phyloP scores from a whole-genome alignment of 2,888 invertebrate species.

The Coecobrya sp. region DNA sequence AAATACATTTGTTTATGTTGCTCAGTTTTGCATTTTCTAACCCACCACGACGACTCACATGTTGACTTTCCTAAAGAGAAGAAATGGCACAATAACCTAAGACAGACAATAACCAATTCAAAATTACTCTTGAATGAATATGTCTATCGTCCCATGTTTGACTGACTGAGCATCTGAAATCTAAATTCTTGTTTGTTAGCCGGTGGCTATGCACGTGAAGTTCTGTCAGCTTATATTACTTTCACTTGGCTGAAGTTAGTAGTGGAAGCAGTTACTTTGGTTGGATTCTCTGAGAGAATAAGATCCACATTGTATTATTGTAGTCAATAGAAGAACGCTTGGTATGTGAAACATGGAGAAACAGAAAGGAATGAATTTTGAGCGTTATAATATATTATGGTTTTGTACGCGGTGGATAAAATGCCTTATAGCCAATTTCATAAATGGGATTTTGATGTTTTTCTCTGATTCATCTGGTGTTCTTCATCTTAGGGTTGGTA shows the following conservation, averaged over 20 bases:
- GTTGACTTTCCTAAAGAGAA: slow-evolving; percentile 24
- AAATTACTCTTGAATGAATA: slow-evolving; percentile 38
- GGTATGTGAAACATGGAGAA: not conserved
- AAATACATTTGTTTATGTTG: slow-evolving; percentile 9
- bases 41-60: not conserved
- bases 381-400: slow-evolving; percentile 44
- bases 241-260: slow-evolving; percentile 50
- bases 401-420: slow-evolving; percentile 71
- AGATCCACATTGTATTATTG: not conserved
- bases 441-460: slow-evolving; percentile 86
- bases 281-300: not conserved
- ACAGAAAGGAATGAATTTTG: slow-evolving; percentile 43
- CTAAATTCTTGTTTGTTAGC: slow-evolving; percentile 35
- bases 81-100: not conserved
- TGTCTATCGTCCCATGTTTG: slow-evolving; percentile 16
- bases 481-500: slow-evolving; percentile 40
- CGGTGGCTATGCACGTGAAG: slow-evolving; percentile 59
- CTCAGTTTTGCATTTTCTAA: not conserved
- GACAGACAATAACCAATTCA: slow-evolving; percentile 47
- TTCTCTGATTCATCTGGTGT: slow-evolving; percentile 81
- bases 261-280: not conserved
- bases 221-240: slow-evolving; percentile 65
- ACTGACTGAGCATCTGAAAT: slow-evolving; percentile 6
- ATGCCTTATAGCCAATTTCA: slow-evolving; percentile 86
- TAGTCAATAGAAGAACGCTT: not conserved